Base-by-base conservation (phyloP, 2,113 vertebrate genomes). In the Pogonocichla stellata region DNA sequence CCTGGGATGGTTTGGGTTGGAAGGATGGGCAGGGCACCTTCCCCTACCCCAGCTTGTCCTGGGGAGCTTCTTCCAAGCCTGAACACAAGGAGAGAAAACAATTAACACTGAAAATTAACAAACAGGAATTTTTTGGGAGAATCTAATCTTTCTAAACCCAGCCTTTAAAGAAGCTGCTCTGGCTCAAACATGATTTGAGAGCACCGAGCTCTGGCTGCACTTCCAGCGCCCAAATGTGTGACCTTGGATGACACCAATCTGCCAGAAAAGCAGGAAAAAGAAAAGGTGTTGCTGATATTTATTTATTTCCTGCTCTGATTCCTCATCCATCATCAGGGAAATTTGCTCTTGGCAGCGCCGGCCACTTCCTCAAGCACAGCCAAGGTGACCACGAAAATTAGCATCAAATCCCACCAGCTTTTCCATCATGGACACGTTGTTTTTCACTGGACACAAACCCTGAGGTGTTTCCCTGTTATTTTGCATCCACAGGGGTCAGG, bases 301-400 rank as follows among this genome's bases (percentile, higher is more conserved):
- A 93, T 88, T 93, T 92, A 87, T 77, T 94, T 96, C 54, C 40
- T 33, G 38, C 54, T 75, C 70, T 0, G 5, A 33, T 86, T 94
- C 94, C 81, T 95, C 86, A 90, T 97, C 82, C 92, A 87, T 96
- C 97, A 96, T 53, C 86, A 34, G 93, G 69, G 80, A 81, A 83
- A 86, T 81, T 86, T 29, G 22, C 78, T 94, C 87, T 94, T 96
- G 96, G 95, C 93, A 96, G 90, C 33, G 8, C 83, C 31, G 4
- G 88, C 77, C 8, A 71, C 93, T 96, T 96, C 96, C 95, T 80
- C 84, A 4, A 62, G 61, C 1, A 1, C 92, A 47, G 94, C 94
- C 93, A 94, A 97, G 80, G 94, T 80, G 95, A 90, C 93, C 88
- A 70, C 88, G 86, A 81, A 89, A 92, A 96, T 95, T 70, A 97